Evolutionary conservation across 2,888 invertebrate genomes (phyloP).

Genomic region (Melinopterus prodromus): DNA sequence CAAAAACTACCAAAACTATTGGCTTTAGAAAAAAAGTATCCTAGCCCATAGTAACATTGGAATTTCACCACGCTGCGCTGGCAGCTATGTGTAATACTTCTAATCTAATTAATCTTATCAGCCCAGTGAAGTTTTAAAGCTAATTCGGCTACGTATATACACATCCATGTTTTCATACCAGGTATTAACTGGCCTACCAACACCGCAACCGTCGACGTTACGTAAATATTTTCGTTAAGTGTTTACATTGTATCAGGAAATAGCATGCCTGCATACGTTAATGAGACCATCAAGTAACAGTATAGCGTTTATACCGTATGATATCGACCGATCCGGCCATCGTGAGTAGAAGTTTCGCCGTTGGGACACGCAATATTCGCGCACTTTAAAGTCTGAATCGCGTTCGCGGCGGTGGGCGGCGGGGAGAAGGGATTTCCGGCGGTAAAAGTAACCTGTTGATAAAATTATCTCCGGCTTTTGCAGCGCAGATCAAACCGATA

Average conservation of each 20-base stretch:
- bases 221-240: neutral
- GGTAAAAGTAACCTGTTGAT: neutral
- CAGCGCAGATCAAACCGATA: neutral
- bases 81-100: neutral
- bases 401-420: neutral
- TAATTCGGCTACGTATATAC: neutral
- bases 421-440: neutral
- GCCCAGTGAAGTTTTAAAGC: neutral
- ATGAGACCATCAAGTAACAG: neutral
- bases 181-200: neutral
- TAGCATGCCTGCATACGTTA: neutral
- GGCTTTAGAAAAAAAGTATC: too few species aligned
- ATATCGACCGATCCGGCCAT: neutral
- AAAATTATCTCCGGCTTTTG: too few species aligned
- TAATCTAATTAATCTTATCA: constrained; percentile 4
- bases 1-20: too few species aligned
- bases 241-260: constrained; percentile 4
- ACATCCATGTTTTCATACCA: neutral
- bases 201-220: neutral
- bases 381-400: neutral
- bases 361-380: neutral
- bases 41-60: too few species aligned
- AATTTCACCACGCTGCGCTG: too few species aligned
- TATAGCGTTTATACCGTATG: neutral
- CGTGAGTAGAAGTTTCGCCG: neutral